Percentiles rank a stretch among this genome's conserved stretches.
phyloP scores from a whole-genome alignment of 1,140 invertebrate genomes.

The Hyles vespertilio region DNA sequence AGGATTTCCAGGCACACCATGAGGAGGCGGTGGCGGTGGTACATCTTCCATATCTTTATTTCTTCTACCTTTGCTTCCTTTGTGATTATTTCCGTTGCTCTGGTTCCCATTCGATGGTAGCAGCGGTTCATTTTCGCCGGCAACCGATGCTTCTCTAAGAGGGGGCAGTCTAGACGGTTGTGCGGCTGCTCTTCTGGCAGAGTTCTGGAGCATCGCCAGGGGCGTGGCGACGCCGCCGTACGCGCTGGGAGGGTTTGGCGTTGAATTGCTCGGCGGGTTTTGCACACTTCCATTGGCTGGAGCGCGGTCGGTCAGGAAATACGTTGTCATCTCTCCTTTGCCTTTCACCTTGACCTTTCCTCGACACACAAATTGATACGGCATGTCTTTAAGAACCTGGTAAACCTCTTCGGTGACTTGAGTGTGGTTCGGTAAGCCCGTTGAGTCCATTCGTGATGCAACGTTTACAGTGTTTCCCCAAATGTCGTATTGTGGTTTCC shows the following conservation, averaged over 20 bases:
- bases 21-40: constrained; percentile 76
- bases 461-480: constrained; percentile 98
- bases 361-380: constrained; percentile 87
- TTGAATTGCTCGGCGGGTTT: constrained; percentile 38
- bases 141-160: constrained; percentile 67
- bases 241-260: constrained; percentile 68
- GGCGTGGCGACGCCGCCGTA: constrained; percentile 84
- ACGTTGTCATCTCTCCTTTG: constrained; percentile 95
- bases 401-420: constrained; percentile 92
- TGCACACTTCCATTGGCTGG: constrained; percentile 37
- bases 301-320: constrained; percentile 86
- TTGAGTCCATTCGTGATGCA: constrained; percentile 92
- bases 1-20: constrained; percentile 50
- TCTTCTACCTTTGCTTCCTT: constrained; percentile 67
- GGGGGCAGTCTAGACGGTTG: constrained; percentile 62
- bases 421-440: constrained; percentile 88
- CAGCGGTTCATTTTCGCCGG: constrained; percentile 81
- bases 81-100: constrained; percentile 72
- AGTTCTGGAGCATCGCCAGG: constrained; percentile 79
- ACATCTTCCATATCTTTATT: constrained; percentile 57
- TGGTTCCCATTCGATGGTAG: constrained; percentile 76
- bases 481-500: constrained; percentile 97
- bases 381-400: constrained; percentile 81
- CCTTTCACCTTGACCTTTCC: constrained; percentile 95
- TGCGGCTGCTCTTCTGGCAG: constrained; percentile 61